Base-by-base conservation (phyloP, 1,140 invertebrate genomes). In the Frieseomelitta varia region DNA sequence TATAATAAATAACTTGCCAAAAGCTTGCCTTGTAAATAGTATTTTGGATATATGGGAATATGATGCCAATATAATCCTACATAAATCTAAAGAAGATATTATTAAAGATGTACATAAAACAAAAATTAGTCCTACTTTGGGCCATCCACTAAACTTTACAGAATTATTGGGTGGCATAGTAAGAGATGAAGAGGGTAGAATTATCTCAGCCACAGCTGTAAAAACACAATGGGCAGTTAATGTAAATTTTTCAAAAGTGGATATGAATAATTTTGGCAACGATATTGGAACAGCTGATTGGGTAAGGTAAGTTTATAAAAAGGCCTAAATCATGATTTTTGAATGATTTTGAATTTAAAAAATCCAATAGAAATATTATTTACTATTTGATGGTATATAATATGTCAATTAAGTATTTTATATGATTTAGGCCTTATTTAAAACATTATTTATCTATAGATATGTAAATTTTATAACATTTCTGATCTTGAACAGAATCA, bases 31-130 rank as follows among this genome's bases (percentile, higher is more conserved):
- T 67, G 91, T 96, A 81, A 93, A 95, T 84, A 97, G 96, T 93
- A 95, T 97, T 85, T 92, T 97, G 73, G 97, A 97, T 91, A 93
- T 98, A 83, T 98, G 97, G 97, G 94, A 96, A 51, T 97, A 95
- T 90, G 94, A 97, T 91, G 91, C 93, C 56, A 92, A 93, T 27
- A 79, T 94, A 69, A 96, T 97, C 67, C 91, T 91, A 21, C 94
- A 94, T 67, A 91, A 96, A 72, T 96, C 96, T 3, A 95, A 95
- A 88, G 87, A 96, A 74, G 96, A 97, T 80, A 96, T 97, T 86
- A 90, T 97, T 19, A 89, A 93, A 15, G 95, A 95, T 89, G 91
- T 97, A 55, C 97, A 97, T 93, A 92, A 93, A 58, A 92, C 95
- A 39, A 95, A 95, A 88, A 91, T 92, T 51, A 97, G 97, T 91